Conservation (phyloP, 2,888 invertebrate genomes). For the Beris morrisii region DNA sequence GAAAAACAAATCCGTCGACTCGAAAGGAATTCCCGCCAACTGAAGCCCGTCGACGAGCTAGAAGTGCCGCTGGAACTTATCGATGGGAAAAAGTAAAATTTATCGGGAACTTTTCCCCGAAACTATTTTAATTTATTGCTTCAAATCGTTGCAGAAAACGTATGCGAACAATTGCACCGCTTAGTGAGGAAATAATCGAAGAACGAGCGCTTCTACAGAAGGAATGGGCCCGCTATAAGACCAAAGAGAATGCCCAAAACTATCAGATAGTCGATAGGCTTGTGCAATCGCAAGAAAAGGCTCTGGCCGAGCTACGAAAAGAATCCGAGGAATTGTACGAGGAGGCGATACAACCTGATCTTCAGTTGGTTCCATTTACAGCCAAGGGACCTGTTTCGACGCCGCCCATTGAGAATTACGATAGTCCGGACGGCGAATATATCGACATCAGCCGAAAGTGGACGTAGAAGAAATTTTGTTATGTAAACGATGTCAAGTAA, state of each 20-base stretch:
- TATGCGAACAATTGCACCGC: conserved; percentile 56
- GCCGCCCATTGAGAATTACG: conserved; percentile 79
- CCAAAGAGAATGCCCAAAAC: conserved; percentile 65
- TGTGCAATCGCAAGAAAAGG: conserved; percentile 70
- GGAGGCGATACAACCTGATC: conserved; percentile 81
- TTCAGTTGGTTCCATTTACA: conserved; percentile 68
- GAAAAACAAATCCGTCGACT: conserved; percentile 85
- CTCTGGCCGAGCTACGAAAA: conserved; percentile 75
- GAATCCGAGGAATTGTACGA: conserved; percentile 86
- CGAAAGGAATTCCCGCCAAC: conserved; percentile 76
- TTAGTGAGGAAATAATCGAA: conserved; percentile 65
- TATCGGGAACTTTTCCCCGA: background rate
- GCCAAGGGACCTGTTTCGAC: conserved; percentile 77
- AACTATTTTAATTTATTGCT: background rate
- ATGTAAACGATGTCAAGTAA: too few relatives aligned
- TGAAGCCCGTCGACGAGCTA: conserved; percentile 89
- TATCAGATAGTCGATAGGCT: conserved; percentile 70
- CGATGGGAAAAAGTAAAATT: conserved; percentile 65
- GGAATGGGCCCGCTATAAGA: conserved; percentile 75
- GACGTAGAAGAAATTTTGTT: conserved; percentile 45
- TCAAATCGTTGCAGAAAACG: conserved; percentile 55
- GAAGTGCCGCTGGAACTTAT: conserved; percentile 71
- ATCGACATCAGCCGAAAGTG: conserved; percentile 78
- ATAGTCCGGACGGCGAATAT: conserved; percentile 89
- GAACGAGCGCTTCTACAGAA: conserved; percentile 68